Evolutionary conservation across 2,113 vertebrate species (phyloP).

Genomic region (Myotis davidii): DNA sequence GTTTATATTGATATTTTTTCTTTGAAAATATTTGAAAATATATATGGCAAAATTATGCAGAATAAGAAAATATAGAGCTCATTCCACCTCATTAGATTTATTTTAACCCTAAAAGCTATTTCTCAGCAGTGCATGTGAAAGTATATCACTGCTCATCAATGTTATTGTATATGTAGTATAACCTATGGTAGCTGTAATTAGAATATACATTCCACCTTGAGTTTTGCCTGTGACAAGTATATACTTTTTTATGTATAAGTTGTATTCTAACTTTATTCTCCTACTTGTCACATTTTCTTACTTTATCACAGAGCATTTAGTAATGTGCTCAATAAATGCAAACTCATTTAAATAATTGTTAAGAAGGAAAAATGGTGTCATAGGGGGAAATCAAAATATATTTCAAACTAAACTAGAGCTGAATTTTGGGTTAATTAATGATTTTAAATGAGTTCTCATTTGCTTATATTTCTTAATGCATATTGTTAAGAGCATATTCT

Average conservation of each 20-base stretch:
- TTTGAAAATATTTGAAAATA: neutral
- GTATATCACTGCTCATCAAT: neutral
- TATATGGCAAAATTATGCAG: neutral
- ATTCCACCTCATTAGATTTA: neutral
- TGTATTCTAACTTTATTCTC: neutral
- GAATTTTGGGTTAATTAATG: neutral
- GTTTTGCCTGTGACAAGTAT: neutral
- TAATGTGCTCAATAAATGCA: neutral
- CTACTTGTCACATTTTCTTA: neutral
- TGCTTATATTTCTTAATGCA: neutral
- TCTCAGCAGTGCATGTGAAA: neutral
- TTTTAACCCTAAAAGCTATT: neutral
- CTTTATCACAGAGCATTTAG: neutral
- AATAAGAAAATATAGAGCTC: neutral
- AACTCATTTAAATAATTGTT: neutral
- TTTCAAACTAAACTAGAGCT: neutral
- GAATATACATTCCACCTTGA: neutral
- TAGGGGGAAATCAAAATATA: neutral
- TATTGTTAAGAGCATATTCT: neutral
- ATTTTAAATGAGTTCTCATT: neutral
- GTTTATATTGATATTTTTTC: neutral
- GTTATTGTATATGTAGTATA: neutral
- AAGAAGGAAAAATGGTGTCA: neutral
- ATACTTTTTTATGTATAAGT: neutral
- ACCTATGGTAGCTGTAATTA: neutral